Evolutionary conservation across 1,140 invertebrate genomes (phyloP), one percentile per base, ranked within the genome.

Genomic region (Diprion similis): DNA sequence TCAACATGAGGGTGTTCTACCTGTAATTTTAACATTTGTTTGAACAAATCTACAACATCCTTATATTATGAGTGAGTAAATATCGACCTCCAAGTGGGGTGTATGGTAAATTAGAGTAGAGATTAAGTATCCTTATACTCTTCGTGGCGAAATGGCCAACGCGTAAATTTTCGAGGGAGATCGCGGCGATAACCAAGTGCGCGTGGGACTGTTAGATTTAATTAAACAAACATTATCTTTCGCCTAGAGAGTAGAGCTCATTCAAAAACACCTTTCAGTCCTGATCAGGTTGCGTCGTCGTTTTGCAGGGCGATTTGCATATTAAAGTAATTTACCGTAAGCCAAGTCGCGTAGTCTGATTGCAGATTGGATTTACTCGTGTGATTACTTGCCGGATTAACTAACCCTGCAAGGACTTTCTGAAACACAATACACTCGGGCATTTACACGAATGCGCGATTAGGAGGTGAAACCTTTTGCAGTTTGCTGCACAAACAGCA

Each of bases 301-400:
- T 59, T 17, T 17, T 59, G 51, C 51, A 17, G n/a, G 11, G 51
- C 51, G 51, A 59, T 59, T 59, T 59, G 51, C 51, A 59, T 59
- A 59, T 59, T 59, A 15, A 59, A 59, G 51, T 59, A 11, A 59
- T 59, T 59, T 17, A 59, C 51, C 51, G 51, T 59, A 59, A 59
- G 51, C 51, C 51, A 59, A 59, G 11, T 17, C 51, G 51, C 9
- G 51, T n/a, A n/a, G n/a, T 59, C 51, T 9, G 51, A 59, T 59
- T 59, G 51, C 51, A 0, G 51, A 59, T 59, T 59, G 51, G 51
- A 59, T 59, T 59, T 59, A 59, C 11, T 37, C 24, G 24, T 37
- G 24, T 37, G 24, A 37, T 37, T 37, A 37, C 24, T 37, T 8
- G 51, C 51, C n/a, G 51, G 11, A 59, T 59, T 59, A 59, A 59